Conservation (phyloP, 2,888 invertebrate genomes). For the Laspeyria flexula region DNA sequence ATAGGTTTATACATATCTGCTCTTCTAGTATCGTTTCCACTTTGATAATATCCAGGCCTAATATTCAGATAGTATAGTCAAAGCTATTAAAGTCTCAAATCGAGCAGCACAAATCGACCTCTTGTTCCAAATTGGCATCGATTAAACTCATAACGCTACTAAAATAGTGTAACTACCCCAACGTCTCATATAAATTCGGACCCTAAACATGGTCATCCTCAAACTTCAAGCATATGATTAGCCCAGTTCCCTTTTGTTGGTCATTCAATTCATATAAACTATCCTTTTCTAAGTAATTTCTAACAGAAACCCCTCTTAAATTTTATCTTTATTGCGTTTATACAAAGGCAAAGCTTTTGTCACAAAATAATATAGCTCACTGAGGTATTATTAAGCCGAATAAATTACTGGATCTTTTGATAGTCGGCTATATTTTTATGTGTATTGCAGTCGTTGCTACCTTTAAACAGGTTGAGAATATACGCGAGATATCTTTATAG, state of each 20-base stretch:
- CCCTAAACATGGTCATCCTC: conserved; percentile 3
- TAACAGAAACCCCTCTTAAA: conserved; percentile 43
- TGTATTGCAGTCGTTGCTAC: conserved; percentile 7
- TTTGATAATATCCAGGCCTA: no score
- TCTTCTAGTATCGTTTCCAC: no score
- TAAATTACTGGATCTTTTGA: conserved; percentile 39
- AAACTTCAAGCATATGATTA: conserved; percentile 15
- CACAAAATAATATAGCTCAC: conserved; percentile 30
- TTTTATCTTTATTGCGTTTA: conserved; percentile 53
- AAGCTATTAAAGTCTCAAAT: no score
- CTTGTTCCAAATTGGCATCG: no score
- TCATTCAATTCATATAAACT: conserved; percentile 39
- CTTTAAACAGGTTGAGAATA: background rate
- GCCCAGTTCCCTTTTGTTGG: conserved; percentile 27
- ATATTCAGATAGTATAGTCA: no score
- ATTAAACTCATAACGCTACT: no score
- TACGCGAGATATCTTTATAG: background rate
- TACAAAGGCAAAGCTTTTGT: conserved; percentile 46
- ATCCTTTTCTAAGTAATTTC: conserved; percentile 41
- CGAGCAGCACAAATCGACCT: no score
- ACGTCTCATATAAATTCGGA: no score
- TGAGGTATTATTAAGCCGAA: conserved; percentile 41
- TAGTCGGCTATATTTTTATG: conserved; percentile 27
- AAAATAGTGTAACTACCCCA: no score
- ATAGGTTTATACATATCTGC: no score